phyloP scores from a whole-genome alignment of 2,797 vertebrate genomes.

The Merluccius polli region DNA sequence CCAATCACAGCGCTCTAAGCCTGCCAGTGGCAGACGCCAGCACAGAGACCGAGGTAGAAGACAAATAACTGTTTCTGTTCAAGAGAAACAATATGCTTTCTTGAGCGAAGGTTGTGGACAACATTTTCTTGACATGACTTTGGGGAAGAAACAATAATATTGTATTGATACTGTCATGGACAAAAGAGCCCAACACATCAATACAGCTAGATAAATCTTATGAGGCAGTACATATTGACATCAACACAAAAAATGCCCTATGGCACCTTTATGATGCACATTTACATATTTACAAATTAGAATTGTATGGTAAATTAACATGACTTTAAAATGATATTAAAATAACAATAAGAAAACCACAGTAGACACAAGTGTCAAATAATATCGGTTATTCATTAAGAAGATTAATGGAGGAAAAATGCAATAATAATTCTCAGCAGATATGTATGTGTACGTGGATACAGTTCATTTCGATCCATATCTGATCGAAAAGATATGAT shows the following conservation, averaged over 20 bases:
- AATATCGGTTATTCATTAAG: not conserved
- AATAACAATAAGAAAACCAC: not conserved
- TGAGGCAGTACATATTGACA: conserved; percentile 3
- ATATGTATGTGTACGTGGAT: not conserved
- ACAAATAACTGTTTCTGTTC: conserved; percentile 20
- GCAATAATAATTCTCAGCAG: not conserved
- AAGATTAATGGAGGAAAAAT: not conserved
- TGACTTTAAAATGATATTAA: not conserved
- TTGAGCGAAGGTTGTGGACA: not conserved
- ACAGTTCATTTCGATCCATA: not conserved
- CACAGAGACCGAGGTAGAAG: conserved; percentile 33
- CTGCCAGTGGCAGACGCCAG: conserved; percentile 43
- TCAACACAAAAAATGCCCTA: not conserved
- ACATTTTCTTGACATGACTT: not conserved
- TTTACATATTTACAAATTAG: conserved; percentile 5
- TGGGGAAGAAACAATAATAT: not conserved
- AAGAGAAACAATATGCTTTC: conserved; percentile 15
- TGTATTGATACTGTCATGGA: not conserved
- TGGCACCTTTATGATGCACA: not conserved
- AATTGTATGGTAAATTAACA: conserved; percentile 3
- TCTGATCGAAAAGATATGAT: not conserved
- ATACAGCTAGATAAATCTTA: not conserved
- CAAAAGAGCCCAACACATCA: not conserved
- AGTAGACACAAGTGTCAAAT: conserved; percentile 1
- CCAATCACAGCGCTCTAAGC: conserved; percentile 54